Evolutionary conservation across 2,797 vertebrate species (phyloP).

Genomic region (Dicrostonyx torquatus): DNA sequence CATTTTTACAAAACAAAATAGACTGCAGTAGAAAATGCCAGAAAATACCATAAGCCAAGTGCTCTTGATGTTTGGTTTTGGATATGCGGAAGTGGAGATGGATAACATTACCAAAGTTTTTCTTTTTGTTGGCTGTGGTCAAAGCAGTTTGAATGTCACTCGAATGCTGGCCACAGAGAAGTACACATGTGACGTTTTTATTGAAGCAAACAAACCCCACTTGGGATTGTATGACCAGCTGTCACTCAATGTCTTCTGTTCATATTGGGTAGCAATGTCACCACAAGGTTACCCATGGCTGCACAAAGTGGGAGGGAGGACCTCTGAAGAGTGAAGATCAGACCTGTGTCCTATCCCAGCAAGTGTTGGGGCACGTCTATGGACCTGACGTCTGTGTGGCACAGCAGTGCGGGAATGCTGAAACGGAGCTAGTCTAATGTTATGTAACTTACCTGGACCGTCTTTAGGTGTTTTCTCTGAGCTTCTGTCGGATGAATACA

Average conservation of each 20-base stretch:
- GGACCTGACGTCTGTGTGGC: background rate
- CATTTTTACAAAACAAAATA: slow-evolving; percentile 29
- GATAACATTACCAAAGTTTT: background rate
- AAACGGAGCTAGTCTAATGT: background rate
- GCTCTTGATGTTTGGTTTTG: background rate
- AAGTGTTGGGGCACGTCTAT: background rate
- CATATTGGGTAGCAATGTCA: background rate
- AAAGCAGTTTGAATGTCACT: slow-evolving; percentile 43
- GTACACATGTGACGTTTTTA: background rate
- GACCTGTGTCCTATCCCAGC: no score
- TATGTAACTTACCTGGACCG: background rate
- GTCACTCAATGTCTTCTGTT: background rate
- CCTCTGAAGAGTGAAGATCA: background rate
- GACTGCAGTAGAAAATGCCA: slow-evolving; percentile 26
- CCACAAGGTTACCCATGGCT: background rate
- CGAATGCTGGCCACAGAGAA: background rate
- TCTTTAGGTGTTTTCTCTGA: background rate
- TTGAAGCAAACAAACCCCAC: slow-evolving; percentile 20
- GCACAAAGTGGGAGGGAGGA: background rate
- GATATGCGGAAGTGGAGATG: background rate
- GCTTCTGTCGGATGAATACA: background rate
- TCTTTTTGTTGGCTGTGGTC: background rate
- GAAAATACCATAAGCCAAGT: background rate
- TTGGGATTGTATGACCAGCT: background rate
- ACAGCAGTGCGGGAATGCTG: background rate